Evolutionary conservation across 2,113 vertebrate genomes (phyloP).

Genomic region (Carassius gibelio): DNA sequence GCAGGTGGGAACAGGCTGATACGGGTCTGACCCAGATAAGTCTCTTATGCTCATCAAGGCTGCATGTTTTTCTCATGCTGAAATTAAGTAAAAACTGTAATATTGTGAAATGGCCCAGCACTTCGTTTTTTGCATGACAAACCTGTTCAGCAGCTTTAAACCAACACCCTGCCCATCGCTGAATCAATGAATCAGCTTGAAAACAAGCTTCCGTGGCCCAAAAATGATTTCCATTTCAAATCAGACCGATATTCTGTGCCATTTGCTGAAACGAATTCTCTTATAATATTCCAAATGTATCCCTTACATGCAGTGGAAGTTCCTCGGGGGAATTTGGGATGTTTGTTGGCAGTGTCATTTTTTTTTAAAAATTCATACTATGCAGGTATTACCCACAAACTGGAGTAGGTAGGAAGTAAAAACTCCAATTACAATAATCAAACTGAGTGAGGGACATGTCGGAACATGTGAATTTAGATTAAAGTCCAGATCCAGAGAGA

Average conservation of each 20-base stretch:
- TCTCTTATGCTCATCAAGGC: no score
- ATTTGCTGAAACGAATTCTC: conserved; percentile 11
- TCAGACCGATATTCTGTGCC: conserved; percentile 9
- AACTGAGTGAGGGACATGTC: not conserved
- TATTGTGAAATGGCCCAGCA: no score
- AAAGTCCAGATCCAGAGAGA: conserved; percentile 11
- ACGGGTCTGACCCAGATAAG: not conserved
- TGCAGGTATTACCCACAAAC: not conserved
- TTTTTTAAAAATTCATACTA: conserved; percentile 45
- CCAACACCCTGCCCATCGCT: conserved; percentile 8
- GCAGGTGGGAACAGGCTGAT: not conserved
- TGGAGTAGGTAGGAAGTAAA: conserved; percentile 2
- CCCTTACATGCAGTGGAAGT: not conserved
- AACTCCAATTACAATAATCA: conserved; percentile 6
- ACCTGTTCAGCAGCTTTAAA: not conserved
- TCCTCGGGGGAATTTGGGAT: not conserved
- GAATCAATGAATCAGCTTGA: conserved; percentile 20
- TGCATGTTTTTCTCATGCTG: no score
- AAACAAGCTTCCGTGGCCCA: not conserved
- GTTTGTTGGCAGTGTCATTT: conserved; percentile 19
- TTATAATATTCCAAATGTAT: not conserved
- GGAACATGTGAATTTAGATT: conserved; percentile 18
- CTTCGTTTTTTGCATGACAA: conserved; percentile 15
- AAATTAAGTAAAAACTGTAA: no score
- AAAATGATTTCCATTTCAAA: conserved; percentile 22